Base-by-base conservation (phyloP, 2,797 vertebrate genomes). In the Anas acuta region DNA sequence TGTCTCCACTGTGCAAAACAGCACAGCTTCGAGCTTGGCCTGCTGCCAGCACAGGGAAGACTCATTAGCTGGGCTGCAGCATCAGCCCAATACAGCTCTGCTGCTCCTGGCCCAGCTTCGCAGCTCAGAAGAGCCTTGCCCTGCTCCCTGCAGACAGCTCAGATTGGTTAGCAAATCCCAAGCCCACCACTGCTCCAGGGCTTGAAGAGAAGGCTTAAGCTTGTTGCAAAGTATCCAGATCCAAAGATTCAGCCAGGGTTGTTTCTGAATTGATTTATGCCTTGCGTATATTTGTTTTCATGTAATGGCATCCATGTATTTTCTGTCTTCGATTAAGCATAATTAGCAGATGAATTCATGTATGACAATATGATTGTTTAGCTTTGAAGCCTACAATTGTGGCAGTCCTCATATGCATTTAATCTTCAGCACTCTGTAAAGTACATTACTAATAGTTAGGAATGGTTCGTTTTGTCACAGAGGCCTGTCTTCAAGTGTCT, bases 131-230 rank as follows among this genome's bases (percentile, higher is more conserved):
- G 43, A 49, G 22, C 54, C 8, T n/a, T 32, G 53, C 17, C 64
- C 41, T 41, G 30, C 39, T 9, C 11, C 54, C 61, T 11, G 9
- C 61, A 33, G 47, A 21, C 45, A 33, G 10, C 54, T 67, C 51
- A 35, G 1, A 17, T 49, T 2, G 1, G 21, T 28, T 1, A 62
- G 30, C 9, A 2, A 26, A n/a, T 7, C 0, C 0, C 12, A 17
- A 45, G 22, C 45, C 37, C 69, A 35, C 39, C n/a, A 1, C 22
- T 60, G 17, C 23, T 65, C 16, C 2, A 11, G 8, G 1, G 81
- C 20, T 45, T 71, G 35, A 81, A 14, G 12, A 69, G 4, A 14
- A 88, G 35, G 19, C 69, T 81, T 54, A 43, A 15, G n/a, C 22
- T 75, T 35, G 6, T 58, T 65, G n/a, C 4, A 7, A 25, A 45